Evolutionary conservation across 2,797 vertebrate genomes (phyloP).

Genomic region (Girardinus metallicus): DNA sequence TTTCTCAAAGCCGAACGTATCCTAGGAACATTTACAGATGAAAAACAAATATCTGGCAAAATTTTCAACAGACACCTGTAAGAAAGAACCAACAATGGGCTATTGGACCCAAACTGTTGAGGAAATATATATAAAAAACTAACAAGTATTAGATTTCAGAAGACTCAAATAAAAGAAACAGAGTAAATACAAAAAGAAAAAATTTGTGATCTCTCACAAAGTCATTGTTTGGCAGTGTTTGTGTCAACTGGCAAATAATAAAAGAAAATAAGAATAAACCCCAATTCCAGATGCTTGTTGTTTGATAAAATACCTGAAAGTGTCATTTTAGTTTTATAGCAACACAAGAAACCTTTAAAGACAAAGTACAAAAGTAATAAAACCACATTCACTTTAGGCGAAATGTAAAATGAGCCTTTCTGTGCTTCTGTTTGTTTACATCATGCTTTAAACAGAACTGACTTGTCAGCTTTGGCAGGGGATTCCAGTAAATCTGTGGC

Average conservation of each 20-base stretch:
- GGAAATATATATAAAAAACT: not conserved
- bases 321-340: not conserved
- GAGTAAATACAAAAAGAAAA: not conserved
- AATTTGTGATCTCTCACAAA: not conserved
- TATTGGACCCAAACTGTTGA: not conserved
- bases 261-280: not conserved
- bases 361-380: not conserved
- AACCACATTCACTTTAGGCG: conserved; percentile 4
- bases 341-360: not conserved
- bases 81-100: not conserved
- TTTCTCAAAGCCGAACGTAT: not conserved
- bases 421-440: conserved; percentile 53
- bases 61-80: not conserved
- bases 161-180: not conserved
- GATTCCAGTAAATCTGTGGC: conserved; percentile 48
- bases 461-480: conserved; percentile 35
- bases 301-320: not conserved
- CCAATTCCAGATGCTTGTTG: not conserved
- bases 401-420: conserved; percentile 15
- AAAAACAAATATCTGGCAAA: not conserved
- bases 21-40: not conserved
- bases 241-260: not conserved
- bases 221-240: not conserved
- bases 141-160: not conserved
- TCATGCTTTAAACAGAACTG: conserved; percentile 42